Evolutionary conservation across 1,140 invertebrate genomes (phyloP).

Genomic region (Lucilia cuprina): DNA sequence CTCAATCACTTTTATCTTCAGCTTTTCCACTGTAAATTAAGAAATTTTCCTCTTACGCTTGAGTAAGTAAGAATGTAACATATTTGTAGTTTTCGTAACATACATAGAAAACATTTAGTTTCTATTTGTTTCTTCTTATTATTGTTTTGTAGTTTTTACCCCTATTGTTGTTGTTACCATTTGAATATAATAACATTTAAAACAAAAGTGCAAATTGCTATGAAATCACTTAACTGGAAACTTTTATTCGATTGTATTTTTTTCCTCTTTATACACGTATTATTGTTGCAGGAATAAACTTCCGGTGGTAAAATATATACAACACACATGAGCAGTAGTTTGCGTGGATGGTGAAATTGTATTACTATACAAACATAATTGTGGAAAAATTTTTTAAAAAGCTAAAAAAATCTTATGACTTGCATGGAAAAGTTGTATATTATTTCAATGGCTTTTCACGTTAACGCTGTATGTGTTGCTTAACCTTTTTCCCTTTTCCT

Average conservation of each 20-base stretch:
- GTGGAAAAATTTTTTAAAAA: conserved; percentile 31
- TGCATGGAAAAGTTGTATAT: not conserved
- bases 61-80: no score
- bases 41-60: no score
- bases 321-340: not conserved
- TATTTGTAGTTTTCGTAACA: not conserved
- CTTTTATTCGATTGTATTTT: conserved; percentile 34
- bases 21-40: no score
- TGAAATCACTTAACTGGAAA: conserved; percentile 40
- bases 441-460: conserved; percentile 13
- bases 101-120: no score
- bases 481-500: not conserved
- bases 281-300: no score
- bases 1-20: no score
- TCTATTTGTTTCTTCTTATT: not conserved
- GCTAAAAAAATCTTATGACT: not conserved
- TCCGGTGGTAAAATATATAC: no score
- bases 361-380: conserved; percentile 36
- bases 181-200: conserved; percentile 37
- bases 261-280: not conserved
- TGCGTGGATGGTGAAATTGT: not conserved
- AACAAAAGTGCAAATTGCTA: conserved; percentile 39
- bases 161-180: conserved; percentile 19
- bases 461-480: not conserved
- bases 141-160: not conserved